Base-by-base conservation (phyloP, 1,140 invertebrate species). In the Amyelois transitella region DNA sequence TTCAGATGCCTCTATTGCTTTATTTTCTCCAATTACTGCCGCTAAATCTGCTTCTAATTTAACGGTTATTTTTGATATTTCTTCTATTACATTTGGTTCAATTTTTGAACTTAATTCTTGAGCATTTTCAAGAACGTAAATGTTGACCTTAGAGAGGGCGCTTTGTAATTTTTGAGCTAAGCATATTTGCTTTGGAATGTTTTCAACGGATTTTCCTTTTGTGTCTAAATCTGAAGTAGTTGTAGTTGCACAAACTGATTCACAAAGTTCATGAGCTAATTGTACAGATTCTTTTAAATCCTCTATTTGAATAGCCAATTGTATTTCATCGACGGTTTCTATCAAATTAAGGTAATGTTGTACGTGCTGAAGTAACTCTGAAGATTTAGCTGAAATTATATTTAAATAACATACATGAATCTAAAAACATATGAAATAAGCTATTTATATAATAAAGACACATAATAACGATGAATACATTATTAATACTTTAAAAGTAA, bases 341-440 rank as follows among this genome's bases (percentile, higher is more conserved):
- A 79, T 66, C 10, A 78, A 53, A 66, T 82, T 69, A 51, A 82
- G 76, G 28, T 77, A 80, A 18, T 81, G 66, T 22, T 82, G 70
- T 21, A 85, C 72, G 54, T 78, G 70, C 50, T 82, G 68, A 43
- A 81, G 48, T n/a, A 81, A 59, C 2, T 66, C 38, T 43, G 66
- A 17, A 20, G 56, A 10, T 49, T 66, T 64, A 38, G 60, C 75
- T 74, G 67, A 51, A 68, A 73, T 44, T 20, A 28, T 17, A 43
- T 47, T 38, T 25, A 28, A 54, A 24, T 47, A 52, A n/a, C 47
- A 52, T 12, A 43, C 43, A 43, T 43, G 1, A 43, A 28, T 28
- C n/a, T n/a, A n/a, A n/a, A n/a, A n/a, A n/a, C n/a, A n/a, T n/a
- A n/a, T n/a, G n/a, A n/a, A n/a, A n/a, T n/a, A n/a, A n/a, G n/a